Evolutionary conservation across 2,113 vertebrate species (phyloP).

Genomic region (Rhombomys opimus): DNA sequence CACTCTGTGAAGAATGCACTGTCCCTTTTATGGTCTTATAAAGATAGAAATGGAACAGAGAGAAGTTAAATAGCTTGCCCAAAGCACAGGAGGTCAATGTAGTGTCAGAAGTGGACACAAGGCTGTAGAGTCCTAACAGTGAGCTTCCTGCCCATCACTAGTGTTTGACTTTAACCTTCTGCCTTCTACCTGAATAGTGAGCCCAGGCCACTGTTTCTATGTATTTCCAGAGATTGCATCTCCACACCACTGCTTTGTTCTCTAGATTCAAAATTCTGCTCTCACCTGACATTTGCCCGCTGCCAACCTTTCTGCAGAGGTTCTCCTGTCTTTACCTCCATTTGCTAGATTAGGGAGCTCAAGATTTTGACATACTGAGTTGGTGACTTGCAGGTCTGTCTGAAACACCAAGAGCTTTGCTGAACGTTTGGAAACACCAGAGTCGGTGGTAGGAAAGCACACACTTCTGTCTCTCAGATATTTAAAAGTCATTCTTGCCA

Average conservation of each 20-base stretch:
- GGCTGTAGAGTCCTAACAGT: no score
- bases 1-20: neutral
- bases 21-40: neutral
- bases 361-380: neutral
- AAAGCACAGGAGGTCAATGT: neutral
- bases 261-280: neutral
- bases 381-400: neutral
- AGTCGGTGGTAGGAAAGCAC: neutral
- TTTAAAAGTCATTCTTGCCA: neutral
- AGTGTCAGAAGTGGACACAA: no score
- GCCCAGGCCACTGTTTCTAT: neutral
- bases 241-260: neutral
- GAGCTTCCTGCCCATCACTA: no score
- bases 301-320: neutral
- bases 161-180: no score
- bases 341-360: neutral
- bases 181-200: neutral
- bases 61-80: neutral
- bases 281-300: no score
- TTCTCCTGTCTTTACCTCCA: neutral
- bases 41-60: neutral
- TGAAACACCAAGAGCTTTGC: neutral
- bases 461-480: neutral
- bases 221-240: neutral
- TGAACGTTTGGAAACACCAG: neutral